A percentile compares a stretch with the other conserved stretches of the same genome.
These are phyloP conservation scores for Muscicapa striata DNA, from an alignment of 2,797 vertebrate genomes.

Conservation along the genomic window DNA sequence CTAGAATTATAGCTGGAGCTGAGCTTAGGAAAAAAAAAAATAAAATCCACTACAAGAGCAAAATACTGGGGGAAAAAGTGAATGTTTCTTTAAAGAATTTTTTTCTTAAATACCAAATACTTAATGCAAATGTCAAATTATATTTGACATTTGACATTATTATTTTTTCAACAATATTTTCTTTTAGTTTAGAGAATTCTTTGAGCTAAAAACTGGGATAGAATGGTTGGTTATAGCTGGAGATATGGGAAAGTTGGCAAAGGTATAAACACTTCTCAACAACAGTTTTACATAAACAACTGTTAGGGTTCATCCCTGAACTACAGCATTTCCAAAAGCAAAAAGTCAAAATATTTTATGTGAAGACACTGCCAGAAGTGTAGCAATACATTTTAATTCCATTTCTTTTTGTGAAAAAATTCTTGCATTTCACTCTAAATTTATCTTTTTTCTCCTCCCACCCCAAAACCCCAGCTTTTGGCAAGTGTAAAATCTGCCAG, in stretches of 20 bases:
- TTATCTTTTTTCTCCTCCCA: background rate
- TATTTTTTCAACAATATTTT: background rate
- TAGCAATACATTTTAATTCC: background rate
- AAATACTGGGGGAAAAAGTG: background rate
- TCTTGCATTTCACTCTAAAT: background rate
- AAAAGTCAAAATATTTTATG: background rate
- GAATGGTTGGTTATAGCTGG: background rate
- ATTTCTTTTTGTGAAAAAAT: background rate
- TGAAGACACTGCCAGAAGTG: background rate
- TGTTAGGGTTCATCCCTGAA: background rate
- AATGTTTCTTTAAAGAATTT: background rate
- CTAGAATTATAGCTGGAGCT: background rate
- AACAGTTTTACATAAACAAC: background rate
- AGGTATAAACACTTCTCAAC: background rate
- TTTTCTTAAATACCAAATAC: background rate
- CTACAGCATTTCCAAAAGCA: background rate
- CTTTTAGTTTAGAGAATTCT: background rate
- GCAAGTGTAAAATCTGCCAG: background rate
- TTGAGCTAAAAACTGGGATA: background rate
- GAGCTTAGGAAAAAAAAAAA: background rate
- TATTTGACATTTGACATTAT: background rate
- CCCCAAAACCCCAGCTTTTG: background rate
- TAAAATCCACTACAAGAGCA: background rate
- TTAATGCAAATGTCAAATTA: background rate
- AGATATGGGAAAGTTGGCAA: background rate